A percentile compares a stretch with the other conserved stretches of the same genome.
phyloP scores from a whole-genome alignment of 2,113 vertebrate genomes.

The Solenodon paradoxus region DNA sequence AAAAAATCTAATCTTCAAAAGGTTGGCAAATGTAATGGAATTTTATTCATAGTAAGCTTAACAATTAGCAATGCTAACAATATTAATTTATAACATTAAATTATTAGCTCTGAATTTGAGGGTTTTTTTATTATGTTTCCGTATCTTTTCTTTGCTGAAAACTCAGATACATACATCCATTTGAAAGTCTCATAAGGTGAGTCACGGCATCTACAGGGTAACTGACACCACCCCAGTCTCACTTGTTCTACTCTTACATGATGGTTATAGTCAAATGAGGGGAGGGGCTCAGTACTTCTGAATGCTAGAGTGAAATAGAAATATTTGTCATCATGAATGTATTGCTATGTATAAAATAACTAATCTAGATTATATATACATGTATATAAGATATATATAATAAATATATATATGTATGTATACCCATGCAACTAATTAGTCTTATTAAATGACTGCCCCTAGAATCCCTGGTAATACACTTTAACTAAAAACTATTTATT shows the following conservation, averaged over 20 bases:
- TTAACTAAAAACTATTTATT: background rate
- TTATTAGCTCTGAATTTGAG: background rate
- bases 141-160: too few species aligned
- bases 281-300: background rate
- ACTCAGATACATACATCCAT: background rate
- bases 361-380: too few species aligned
- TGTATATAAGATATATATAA: too few species aligned
- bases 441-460: background rate
- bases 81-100: background rate
- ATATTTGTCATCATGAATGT: background rate
- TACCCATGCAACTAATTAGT: background rate
- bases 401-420: background rate
- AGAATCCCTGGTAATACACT: background rate
- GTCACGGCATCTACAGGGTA: background rate
- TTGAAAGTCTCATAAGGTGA: background rate
- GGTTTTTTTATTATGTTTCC: background rate
- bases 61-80: background rate
- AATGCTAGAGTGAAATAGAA: background rate
- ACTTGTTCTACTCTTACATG: too few species aligned
- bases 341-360: background rate
- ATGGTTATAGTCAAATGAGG: background rate
- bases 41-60: background rate
- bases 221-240: background rate
- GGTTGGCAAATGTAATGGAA: background rate
- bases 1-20: background rate